Evolutionary conservation across 2,888 invertebrate genomes (phyloP), one percentile per base, ranked within the genome.

Genomic region (Erebia epiphron): DNA sequence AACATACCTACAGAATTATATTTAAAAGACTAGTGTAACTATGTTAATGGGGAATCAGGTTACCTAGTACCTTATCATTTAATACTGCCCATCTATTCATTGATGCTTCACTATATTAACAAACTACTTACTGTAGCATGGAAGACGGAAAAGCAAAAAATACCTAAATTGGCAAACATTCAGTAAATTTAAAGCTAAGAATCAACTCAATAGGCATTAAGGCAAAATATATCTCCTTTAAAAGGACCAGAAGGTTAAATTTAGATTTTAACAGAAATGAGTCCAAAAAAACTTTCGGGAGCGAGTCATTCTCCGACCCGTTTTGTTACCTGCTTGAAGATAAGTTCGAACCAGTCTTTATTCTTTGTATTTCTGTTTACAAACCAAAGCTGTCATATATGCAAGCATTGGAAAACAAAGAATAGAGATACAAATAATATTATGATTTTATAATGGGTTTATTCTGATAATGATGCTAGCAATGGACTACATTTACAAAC

Each of bases 311-410:
- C 86, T 89, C 87, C 89, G 90, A 86, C 80, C 82, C 82, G 83
- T 79, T 82, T 83, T 82, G 84, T 89, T 91, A 91, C 92, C 92
- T 92, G 91, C 87, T 85, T 77, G 74, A 64, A 75, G 67, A 73
- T 66, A 62, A 80, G 82, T 80, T 80, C 80, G 82, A 82, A 84
- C 81, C 80, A 79, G 80, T 79, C 49, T 65, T 64, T 41, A 41
- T 60, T 80, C 80, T 80, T 80, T 66, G 64, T 62, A 43, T 65
- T 65, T 67, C 52, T 63, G 35, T 70, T 68, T 66, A 69, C 62
- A 66, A 65, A 66, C 60, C 7, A 13, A 60, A 68, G 21, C 54
- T 18, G 35, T 8, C 46, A 21, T 10, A 8, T 50, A 49, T 49
- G 21, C 13, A 63, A 35, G 50, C n/a, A 63, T 63, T 58, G n/a